phyloP scores from a whole-genome alignment of 2,888 invertebrate genomes.

The Drosophila multiciliata region DNA sequence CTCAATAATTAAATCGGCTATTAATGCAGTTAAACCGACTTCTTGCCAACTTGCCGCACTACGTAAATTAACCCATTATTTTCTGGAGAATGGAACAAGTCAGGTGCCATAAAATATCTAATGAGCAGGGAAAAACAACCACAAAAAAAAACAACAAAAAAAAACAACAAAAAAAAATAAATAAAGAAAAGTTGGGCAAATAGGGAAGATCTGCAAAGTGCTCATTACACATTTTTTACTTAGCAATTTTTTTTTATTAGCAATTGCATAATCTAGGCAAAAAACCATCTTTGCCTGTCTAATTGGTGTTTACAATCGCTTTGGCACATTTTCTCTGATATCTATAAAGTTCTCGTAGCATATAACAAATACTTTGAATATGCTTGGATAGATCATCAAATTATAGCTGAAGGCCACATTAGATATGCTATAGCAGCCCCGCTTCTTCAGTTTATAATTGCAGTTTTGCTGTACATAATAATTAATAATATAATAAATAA shows the following conservation, averaged over 20 bases:
- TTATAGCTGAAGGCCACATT: neutral
- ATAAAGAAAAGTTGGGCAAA: neutral
- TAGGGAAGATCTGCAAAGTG: neutral
- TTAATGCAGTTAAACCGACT: slow-evolving; percentile 40
- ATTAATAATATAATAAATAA: neutral
- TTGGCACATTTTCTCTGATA: neutral
- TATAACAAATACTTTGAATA: neutral
- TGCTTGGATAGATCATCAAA: neutral
- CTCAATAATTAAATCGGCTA: slow-evolving; percentile 60
- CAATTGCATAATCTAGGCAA: neutral
- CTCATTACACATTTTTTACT: neutral
- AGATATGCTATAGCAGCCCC: neutral
- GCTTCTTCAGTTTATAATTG: neutral
- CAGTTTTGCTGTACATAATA: neutral
- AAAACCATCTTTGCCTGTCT: neutral
- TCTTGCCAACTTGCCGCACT: slow-evolving; percentile 8
- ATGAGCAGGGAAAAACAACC: slow-evolving; percentile 15
- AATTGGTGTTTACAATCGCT: neutral
- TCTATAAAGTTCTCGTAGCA: neutral
- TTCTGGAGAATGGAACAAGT: slow-evolving; percentile 15
- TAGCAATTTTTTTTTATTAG: neutral
- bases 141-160: neutral
- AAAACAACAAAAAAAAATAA: neutral
- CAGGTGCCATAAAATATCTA: slow-evolving; percentile 34
- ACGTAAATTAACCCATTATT: slow-evolving; percentile 17